Percentiles rank a stretch among this genome's conserved stretches.
Conservation (phyloP, 2,797 vertebrate genomes). For the Microcaecilia unicolor region DNA sequence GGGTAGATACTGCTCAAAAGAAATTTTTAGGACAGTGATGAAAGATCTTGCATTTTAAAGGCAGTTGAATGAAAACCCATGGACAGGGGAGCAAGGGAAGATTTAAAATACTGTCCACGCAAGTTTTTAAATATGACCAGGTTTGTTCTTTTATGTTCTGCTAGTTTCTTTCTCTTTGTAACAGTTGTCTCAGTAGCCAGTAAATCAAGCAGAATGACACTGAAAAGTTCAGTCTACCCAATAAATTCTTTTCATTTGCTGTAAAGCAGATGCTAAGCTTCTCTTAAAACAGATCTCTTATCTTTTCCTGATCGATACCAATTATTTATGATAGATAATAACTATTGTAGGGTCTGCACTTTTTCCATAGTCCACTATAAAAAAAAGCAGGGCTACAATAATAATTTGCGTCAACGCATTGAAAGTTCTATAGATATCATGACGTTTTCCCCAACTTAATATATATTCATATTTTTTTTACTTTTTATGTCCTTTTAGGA, state of each 20-base stretch:
- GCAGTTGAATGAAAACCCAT: constrained; percentile 35
- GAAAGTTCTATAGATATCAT: too few species aligned
- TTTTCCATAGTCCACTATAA: constrained; percentile 4
- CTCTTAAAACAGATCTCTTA: neutral
- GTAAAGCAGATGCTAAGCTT: neutral
- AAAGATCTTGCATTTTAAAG: constrained; percentile 50
- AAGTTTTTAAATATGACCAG: constrained; percentile 12
- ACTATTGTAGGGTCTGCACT: neutral
- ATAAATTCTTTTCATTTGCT: neutral
- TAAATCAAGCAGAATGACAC: constrained; percentile 3
- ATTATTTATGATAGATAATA: constrained; percentile 1
- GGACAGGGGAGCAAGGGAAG: constrained; percentile 12
- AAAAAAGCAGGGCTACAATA: too few species aligned
- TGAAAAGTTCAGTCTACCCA: neutral
- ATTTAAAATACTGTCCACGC: constrained; percentile 2
- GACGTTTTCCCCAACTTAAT: too few species aligned
- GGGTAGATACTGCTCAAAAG: constrained; percentile 56
- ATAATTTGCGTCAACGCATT: too few species aligned
- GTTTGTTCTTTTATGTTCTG: neutral
- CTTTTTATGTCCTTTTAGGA: constrained; percentile 69
- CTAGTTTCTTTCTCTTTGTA: neutral
- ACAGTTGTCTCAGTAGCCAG: neutral
- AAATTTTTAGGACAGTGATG: constrained; percentile 46
- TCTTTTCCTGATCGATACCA: constrained; percentile 4
- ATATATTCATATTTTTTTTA: constrained; percentile 20